A percentile compares a stretch with the other conserved stretches of the same genome.
Conservation (phyloP, 2,797 vertebrate species). For the Muscicapa comitata region DNA sequence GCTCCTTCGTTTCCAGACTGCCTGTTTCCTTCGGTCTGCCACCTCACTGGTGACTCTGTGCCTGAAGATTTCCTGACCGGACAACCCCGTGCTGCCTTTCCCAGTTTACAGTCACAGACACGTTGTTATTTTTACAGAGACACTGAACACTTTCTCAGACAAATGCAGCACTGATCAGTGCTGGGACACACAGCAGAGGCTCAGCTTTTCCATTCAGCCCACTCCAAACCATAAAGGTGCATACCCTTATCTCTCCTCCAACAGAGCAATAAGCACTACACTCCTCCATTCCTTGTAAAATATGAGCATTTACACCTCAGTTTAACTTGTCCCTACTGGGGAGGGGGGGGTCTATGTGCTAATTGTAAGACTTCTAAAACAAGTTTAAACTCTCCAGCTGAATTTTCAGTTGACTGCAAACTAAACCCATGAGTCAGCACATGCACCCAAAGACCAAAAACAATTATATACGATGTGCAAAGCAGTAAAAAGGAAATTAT, state of each 20-base stretch:
- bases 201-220: background rate
- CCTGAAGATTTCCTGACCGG: background rate
- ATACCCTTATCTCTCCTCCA: background rate
- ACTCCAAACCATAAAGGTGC: background rate
- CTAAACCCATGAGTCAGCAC: background rate
- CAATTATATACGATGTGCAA: fast-evolving
- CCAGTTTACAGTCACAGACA: background rate
- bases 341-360: background rate
- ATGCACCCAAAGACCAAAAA: background rate
- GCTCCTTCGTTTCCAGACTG: background rate
- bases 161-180: background rate
- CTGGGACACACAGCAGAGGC: background rate
- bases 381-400: background rate
- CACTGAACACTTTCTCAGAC: background rate
- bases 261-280: background rate
- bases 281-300: background rate
- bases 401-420: background rate
- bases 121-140: background rate
- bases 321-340: background rate
- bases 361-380: background rate
- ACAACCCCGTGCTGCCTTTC: background rate
- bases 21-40: background rate
- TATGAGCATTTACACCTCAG: background rate
- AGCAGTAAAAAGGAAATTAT: too few species aligned
- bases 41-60: background rate